Evolutionary conservation across 2,888 invertebrate species (phyloP).

Genomic region (Anorthoa munda): DNA sequence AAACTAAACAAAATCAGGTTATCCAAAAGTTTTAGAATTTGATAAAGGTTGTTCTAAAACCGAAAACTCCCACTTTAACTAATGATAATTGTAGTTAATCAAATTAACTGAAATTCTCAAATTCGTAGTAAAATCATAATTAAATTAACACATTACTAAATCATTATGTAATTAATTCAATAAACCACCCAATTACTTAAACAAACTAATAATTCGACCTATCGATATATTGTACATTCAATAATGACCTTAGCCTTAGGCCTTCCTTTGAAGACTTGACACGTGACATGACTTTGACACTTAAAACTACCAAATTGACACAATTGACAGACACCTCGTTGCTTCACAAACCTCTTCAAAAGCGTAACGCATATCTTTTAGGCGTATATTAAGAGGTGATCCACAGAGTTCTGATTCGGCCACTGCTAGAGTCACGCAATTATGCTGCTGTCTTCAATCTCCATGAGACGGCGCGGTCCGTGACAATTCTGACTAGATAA

Average conservation of each 20-base stretch:
- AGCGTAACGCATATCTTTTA: constrained; percentile 20
- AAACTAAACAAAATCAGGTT: not conserved
- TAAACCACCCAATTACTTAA: not conserved
- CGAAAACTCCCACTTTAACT: not conserved
- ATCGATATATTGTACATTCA: not conserved
- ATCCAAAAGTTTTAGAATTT: not conserved
- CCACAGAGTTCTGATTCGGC: too few species aligned
- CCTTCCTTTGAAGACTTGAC: constrained; percentile 22
- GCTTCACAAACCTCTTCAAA: constrained; percentile 27
- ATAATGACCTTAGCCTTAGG: constrained; percentile 18
- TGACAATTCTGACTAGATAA: too few species aligned
- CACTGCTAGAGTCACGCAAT: too few species aligned
- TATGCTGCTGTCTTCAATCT: too few species aligned
- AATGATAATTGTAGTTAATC: not conserved
- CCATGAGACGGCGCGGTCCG: too few species aligned
- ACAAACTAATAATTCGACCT: constrained; percentile 11
- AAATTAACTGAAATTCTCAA: not conserved
- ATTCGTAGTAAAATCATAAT: not conserved
- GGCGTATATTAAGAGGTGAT: constrained; percentile 20
- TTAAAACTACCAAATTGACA: constrained; percentile 28
- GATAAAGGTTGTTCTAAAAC: not conserved
- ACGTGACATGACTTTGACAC: constrained; percentile 48
- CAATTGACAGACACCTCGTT: constrained; percentile 38
- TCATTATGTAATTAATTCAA: not conserved
- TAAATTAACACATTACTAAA: not conserved